Base-by-base conservation (phyloP, 1,140 invertebrate genomes). In the Wasmannia auropunctata region DNA sequence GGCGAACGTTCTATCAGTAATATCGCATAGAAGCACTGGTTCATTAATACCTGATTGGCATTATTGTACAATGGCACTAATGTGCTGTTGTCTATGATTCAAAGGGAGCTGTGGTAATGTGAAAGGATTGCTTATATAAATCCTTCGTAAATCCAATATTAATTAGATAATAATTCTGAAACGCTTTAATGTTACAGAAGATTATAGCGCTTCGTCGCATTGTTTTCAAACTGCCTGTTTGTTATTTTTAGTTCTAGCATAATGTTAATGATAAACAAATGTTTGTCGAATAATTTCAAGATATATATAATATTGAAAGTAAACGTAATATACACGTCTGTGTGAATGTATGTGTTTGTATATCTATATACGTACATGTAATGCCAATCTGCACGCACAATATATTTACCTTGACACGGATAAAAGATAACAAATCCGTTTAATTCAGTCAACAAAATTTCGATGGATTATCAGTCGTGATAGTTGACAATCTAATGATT, bases 381-480 rank as follows among this genome's bases (percentile, higher is more conserved):
- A 31, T 72, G 19, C 0, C 31, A 51, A 54, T 54, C n/a, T 51
- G 43, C 1, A 14, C 49, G n/a, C 1, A 28, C 19, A 43, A 58
- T 58, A 31, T 22, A 56, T 51, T 67, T 51, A 37, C 11, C 25
- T 70, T 72, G 65, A 72, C 25, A 72, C 25, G 19, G 19, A 81
- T 70, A 3, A 46, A 7, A 58, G 51, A 58, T 72, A 81, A 72
- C 19, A 72, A 70, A 58, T 81, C 49, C 34, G 31, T 11, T 19
- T 54, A 72, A 81, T 34, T 70, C 51, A 58, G 51, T 72, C 49
- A 72, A 72, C 25, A 81, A 58, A 72, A 81, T 70, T 72, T 81
- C 16, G 49, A 72, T 43, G 34, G 28, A 22, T 58, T 58, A 81
- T 83, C 79, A 72, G 10, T 46, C 28, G 11, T 34, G 34, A 85